Evolutionary conservation across 2,797 vertebrate species (phyloP), one percentile per base, ranked within the genome.

Genomic region (Peromyscus melanophrys): DNA sequence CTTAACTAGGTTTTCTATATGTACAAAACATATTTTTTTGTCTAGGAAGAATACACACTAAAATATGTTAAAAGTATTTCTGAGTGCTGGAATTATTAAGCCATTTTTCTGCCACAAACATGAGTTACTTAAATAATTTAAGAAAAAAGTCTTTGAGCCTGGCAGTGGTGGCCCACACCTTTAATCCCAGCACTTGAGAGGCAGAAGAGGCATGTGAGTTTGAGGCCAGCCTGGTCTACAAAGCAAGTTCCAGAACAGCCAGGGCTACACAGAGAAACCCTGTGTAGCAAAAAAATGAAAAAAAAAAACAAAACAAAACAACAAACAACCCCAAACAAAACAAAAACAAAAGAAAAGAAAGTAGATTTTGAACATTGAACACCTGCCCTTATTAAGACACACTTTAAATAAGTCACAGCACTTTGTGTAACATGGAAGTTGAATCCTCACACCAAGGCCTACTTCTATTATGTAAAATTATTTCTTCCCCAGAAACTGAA

Each of bases 401-500:
- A 86, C 92, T 87, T 59, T 73, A 92, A 76, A 93, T 85, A 95
- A 67, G 31, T n/a, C 40, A 78, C 8, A 86, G 67, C 8, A 55
- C n/a, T 80, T 57, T 59, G 19, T 63, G 19, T 65, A 49, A 89
- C 40, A 34, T 16, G 9, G n/a, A 63, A 23, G 19, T 71, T 97
- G 69, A 92, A 31, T 7, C 3, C 10, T 80, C 16, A 63, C 11
- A 6, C 37, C 65, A 31, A 90, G 49, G 43, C 34, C 25, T 23
- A 73, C 57, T 94, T 96, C 77, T 77, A 65, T 21, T 91, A 19
- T 25, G 13, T 73, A 86, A 96, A 90, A 81, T 40, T 37, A 65
- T 82, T 95, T 97, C 61, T 94, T 94, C n/a, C 84, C 57, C n/a
- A 90, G 73, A 93, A 96, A 83, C 31, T 88, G 29, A 84, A 43